Evolutionary conservation across 2,888 invertebrate genomes (phyloP).

Genomic region (Harpagoxenus sublaevis): DNA sequence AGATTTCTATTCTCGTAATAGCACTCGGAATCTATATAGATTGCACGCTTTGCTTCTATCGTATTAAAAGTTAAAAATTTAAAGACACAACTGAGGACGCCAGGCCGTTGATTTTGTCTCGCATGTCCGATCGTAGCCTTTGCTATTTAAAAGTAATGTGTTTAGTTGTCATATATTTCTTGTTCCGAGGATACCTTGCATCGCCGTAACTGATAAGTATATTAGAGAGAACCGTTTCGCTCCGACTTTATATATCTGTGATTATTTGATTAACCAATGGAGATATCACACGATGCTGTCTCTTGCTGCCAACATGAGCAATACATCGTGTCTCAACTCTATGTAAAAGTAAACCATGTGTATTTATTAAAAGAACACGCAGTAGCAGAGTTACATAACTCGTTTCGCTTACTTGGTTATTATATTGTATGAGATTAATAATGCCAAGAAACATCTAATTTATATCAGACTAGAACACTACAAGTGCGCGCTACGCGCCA

Average conservation of each 20-base stretch:
- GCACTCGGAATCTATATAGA: neutral
- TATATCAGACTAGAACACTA: neutral
- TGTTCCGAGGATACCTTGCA: neutral
- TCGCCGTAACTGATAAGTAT: conserved; percentile 11
- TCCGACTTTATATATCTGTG: neutral
- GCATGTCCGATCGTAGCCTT: neutral
- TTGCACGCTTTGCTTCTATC: neutral
- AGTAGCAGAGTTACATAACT: neutral
- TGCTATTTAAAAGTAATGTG: neutral
- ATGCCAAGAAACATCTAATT: neutral
- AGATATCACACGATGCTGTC: conserved; percentile 11
- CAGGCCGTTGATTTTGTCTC: neutral
- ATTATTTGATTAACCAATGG: conserved; percentile 28
- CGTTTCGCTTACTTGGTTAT: neutral
- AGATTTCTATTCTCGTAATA: neutral
- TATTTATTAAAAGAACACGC: neutral
- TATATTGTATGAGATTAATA: neutral
- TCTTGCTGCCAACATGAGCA: neutral
- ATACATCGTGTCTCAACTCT: neutral
- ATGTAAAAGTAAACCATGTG: neutral
- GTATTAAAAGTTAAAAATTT: neutral
- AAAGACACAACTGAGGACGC: neutral
- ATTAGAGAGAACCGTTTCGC: neutral
- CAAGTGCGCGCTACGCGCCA: too few species aligned
- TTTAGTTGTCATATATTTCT: conserved; percentile 11